A percentile compares a stretch with the other conserved stretches of the same genome.
phyloP scores from a whole-genome alignment of 2,113 vertebrate species.

The Boulengeromyrus knoepffleri region DNA sequence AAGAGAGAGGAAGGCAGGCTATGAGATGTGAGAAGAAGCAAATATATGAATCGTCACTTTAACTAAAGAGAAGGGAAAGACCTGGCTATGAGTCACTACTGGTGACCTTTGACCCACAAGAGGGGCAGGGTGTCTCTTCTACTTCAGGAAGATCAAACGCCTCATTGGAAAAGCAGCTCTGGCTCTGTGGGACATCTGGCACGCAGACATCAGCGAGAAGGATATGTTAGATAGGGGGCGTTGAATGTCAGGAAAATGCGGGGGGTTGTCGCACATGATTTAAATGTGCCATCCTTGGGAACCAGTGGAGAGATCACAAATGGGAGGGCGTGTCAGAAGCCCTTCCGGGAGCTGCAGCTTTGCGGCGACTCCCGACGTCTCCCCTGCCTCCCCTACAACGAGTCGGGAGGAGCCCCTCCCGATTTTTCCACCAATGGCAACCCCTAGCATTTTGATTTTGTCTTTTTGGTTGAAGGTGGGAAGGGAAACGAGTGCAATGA shows the following conservation, averaged over 20 bases:
- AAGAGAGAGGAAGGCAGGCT: neutral
- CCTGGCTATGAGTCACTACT: neutral
- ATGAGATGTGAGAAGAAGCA: neutral
- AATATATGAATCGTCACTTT: neutral
- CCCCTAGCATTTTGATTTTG: neutral
- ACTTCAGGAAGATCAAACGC: slow-evolving; percentile 11
- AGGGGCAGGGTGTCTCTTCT: neutral
- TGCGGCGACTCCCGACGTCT: no score
- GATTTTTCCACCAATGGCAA: neutral
- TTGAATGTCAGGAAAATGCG: neutral
- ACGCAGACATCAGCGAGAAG: slow-evolving; percentile 1
- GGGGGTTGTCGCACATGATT: neutral
- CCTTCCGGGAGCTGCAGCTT: no score
- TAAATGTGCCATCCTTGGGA: slow-evolving; percentile 8
- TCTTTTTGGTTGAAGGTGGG: neutral
- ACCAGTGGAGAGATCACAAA: neutral
- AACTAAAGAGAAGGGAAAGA: neutral
- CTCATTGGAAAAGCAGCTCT: neutral
- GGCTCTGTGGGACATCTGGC: slow-evolving; percentile 18
- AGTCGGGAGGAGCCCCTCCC: no score
- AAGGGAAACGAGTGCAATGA: neutral
- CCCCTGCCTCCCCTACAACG: no score
- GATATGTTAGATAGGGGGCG: neutral
- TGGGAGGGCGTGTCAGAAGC: no score
- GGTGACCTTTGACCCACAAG: neutral